Base-by-base conservation (phyloP, 2,888 invertebrate genomes). In the Sminthurinus aureus region DNA sequence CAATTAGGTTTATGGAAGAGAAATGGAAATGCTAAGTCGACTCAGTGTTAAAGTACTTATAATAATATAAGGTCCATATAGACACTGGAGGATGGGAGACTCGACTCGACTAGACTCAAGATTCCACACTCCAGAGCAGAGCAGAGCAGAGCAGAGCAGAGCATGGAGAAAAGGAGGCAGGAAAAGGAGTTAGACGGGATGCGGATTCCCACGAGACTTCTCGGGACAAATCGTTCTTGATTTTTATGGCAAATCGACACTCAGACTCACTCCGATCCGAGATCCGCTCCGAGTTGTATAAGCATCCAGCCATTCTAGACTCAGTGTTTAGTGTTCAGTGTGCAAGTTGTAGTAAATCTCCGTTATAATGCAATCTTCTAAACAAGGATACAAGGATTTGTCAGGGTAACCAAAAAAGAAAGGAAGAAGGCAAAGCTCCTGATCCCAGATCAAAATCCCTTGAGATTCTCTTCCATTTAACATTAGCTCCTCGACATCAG, bases 201-300 rank as follows among this genome's bases (percentile, higher is more conserved):
- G 73, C 20, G 80, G 58, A 83, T 87, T 87, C 88, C 87, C 87
- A 85, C 84, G 88, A 87, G 87, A 88, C 86, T 85, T 84, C 85
- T 83, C 79, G 85, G 88, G 87, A 88, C 87, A 88, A 88, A 88
- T 88, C 88, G 87, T 83, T 88, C 84, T 84, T 87, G 88, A 88
- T 88, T 87, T 88, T 87, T 88, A 88, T 88, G 86, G 88, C 87
- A 87, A 88, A 87, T 88, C 88, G 85, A 86, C 86, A 87, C 87
- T 86, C 85, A 85, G 24, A 64, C 85, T 85, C 84, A 87, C 86
- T 85, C 87, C 87, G 86, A 87, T 86, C 38, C 38, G 3, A 38
- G 38, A 38, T 38, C 38, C 38, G 38, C 6, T 38, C 3, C 38
- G 38, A 38, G 38, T 4, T 38, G 38, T 38, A 6, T 38, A 38